phyloP scores from a whole-genome alignment of 2,888 invertebrate species.

The Podabrus alpinus region DNA sequence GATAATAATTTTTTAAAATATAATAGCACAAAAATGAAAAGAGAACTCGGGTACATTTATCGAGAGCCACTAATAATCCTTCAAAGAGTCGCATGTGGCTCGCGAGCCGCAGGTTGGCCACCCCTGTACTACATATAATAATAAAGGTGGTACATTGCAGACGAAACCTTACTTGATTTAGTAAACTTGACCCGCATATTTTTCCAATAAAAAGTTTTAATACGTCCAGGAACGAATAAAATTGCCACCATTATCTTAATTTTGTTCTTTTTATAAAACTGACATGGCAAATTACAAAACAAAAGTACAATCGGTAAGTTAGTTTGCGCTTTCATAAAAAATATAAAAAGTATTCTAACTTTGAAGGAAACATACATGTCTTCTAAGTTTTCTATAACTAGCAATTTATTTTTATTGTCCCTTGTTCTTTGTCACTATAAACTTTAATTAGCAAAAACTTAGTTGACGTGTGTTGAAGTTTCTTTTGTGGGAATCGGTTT shows the following conservation, averaged over 20 bases:
- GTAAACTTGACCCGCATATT: neutral
- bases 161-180: neutral
- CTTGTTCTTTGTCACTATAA: neutral
- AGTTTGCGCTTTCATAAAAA: neutral
- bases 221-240: neutral
- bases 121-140: too few species aligned
- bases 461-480: neutral
- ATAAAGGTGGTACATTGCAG: too few species aligned
- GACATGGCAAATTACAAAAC: neutral
- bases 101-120: too few species aligned
- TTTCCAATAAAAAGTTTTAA: neutral
- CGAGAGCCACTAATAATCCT: too few species aligned
- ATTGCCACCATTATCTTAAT: neutral
- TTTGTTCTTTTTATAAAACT: neutral
- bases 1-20: too few species aligned
- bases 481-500: neutral
- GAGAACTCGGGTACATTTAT: too few species aligned
- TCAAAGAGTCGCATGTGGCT: too few species aligned
- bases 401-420: constrained; percentile 3
- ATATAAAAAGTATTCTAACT: neutral
- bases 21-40: too few species aligned
- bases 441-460: constrained; percentile 5
- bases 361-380: neutral
- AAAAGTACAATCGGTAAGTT: neutral
- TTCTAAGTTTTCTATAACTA: neutral